phyloP scores from a whole-genome alignment of 1,140 invertebrate genomes.

The Saccostrea glomerata region DNA sequence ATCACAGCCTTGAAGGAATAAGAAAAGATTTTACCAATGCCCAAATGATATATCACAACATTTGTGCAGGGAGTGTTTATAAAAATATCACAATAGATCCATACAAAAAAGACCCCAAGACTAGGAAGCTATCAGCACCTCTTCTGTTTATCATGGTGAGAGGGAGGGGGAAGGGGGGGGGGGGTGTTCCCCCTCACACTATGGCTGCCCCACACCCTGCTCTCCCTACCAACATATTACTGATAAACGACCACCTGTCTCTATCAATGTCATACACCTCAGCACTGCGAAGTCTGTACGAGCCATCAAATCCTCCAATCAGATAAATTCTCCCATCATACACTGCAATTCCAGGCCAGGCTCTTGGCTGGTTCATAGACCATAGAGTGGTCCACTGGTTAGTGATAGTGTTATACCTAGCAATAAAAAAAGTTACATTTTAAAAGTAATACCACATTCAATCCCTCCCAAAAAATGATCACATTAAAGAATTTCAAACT shows the following conservation, averaged over 20 bases:
- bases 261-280: conserved; percentile 92
- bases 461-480: too few relatives aligned
- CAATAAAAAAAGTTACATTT: conserved; percentile 19
- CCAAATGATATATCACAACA: conserved; percentile 17
- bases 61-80: neutral
- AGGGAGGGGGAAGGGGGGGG: neutral
- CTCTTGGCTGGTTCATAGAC: conserved; percentile 76
- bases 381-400: conserved; percentile 76
- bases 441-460: too few relatives aligned
- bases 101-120: neutral
- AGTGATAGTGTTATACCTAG: conserved; percentile 74
- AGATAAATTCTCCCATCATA: conserved; percentile 82
- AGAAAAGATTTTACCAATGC: neutral
- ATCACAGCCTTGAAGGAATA: conserved; percentile 21
- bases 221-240: conserved; percentile 72
- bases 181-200: conserved; percentile 59
- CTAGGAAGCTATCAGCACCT: neutral
- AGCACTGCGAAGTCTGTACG: conserved; percentile 88
- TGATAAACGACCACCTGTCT: conserved; percentile 86
- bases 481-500: too few relatives aligned
- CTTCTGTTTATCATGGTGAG: neutral
- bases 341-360: conserved; percentile 74
- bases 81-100: neutral
- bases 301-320: conserved; percentile 81
- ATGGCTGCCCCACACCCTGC: conserved; percentile 75